These are phyloP conservation scores for Manis crassicaudata DNA, from an alignment of 2,797 vertebrate genomes.

Conservation along the genomic window DNA sequence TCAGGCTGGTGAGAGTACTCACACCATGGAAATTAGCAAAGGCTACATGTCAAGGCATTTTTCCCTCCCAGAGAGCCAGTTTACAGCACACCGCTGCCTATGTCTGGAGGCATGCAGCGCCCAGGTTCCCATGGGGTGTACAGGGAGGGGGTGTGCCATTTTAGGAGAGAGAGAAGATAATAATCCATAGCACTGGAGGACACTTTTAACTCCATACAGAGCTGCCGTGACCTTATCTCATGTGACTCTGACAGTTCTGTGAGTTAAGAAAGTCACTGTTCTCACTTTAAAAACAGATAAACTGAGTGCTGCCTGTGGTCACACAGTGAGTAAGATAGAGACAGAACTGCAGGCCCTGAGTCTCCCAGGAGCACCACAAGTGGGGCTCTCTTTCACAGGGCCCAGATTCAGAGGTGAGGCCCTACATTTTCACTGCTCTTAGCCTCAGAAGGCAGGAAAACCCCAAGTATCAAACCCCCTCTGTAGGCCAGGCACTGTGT, in stretches of 20 bases:
- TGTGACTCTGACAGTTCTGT: background rate
- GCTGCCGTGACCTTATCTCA: background rate
- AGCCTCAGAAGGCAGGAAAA: background rate
- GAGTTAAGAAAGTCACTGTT: background rate
- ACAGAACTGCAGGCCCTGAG: background rate
- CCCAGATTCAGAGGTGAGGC: background rate
- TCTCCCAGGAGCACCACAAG: background rate
- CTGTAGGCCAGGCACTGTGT: background rate
- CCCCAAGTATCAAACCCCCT: background rate
- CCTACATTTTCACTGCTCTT: accelerated
- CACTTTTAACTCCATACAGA: background rate
- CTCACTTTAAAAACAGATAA: background rate
- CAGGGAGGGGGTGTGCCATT: background rate
- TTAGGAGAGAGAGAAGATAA: background rate
- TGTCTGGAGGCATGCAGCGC: background rate
- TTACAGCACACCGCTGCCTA: background rate
- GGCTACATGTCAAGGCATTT: no score
- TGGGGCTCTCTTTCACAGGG: accelerated
- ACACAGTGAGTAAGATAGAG: background rate
- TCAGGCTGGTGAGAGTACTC: background rate
- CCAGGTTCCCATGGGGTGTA: background rate
- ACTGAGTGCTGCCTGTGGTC: background rate
- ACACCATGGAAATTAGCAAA: background rate
- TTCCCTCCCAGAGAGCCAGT: background rate
- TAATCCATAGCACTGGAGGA: background rate